A percentile compares a stretch with the other conserved stretches of the same genome.
Conservation (phyloP, 2,888 invertebrate genomes). For the Deilephila elpenor region DNA sequence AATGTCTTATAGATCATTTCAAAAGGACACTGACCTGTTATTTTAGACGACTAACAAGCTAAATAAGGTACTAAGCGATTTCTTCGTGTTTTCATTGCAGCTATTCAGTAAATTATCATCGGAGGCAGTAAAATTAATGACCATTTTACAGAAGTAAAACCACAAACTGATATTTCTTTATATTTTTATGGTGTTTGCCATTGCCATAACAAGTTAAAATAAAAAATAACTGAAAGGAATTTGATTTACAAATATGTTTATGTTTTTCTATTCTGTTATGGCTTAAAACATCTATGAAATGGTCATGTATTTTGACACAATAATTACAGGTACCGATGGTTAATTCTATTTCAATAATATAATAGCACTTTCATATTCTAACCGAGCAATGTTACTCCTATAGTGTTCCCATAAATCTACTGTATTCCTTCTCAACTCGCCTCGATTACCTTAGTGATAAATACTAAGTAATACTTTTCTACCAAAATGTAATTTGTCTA, state of each 20-base stretch:
- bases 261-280: neutral
- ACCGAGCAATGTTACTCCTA: slow-evolving; percentile 52
- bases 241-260: neutral
- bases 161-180: neutral
- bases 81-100: neutral
- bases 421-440: slow-evolving; percentile 44
- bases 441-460: slow-evolving; percentile 50
- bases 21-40: neutral
- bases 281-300: neutral
- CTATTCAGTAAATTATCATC: neutral
- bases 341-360: slow-evolving; percentile 42
- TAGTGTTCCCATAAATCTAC: slow-evolving; percentile 48
- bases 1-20: neutral
- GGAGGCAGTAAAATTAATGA: neutral
- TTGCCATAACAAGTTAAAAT: neutral
- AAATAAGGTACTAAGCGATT: neutral
- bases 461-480: slow-evolving; percentile 53
- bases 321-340: slow-evolving; percentile 39
- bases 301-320: slow-evolving; percentile 13
- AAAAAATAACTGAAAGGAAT: neutral
- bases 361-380: slow-evolving; percentile 37
- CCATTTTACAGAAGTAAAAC: slow-evolving; percentile 3
- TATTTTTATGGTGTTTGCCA: too few species aligned
- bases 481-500: slow-evolving; percentile 49
- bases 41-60: neutral